Evolutionary conservation across 2,888 invertebrate genomes (phyloP).

Genomic region (Cataglyphis rosenhaueri): DNA sequence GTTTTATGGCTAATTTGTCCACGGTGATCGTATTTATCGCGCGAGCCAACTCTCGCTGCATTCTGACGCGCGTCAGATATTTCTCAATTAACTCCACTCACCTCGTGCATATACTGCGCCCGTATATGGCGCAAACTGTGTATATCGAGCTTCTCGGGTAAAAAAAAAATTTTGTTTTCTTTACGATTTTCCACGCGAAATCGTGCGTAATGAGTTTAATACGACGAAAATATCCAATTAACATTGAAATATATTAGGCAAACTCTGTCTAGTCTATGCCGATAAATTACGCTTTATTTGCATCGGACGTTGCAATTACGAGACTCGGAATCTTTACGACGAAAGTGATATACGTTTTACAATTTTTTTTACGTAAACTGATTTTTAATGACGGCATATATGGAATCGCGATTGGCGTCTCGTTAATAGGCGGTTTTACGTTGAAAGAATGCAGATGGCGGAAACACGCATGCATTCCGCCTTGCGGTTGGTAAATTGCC

Average conservation of each 20-base stretch:
- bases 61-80: slow-evolving; percentile 62
- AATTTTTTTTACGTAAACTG: slow-evolving; percentile 9
- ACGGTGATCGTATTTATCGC: slow-evolving; percentile 77
- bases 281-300: slow-evolving; percentile 17
- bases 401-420: slow-evolving; percentile 36
- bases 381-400: slow-evolving; percentile 28
- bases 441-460: slow-evolving; percentile 51
- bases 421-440: slow-evolving; percentile 32
- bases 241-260: slow-evolving; percentile 8
- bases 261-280: background rate
- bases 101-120: background rate
- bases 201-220: background rate
- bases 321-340: slow-evolving; percentile 14
- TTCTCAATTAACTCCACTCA: slow-evolving; percentile 71
- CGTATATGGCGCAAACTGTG: background rate
- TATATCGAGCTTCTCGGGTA: background rate
- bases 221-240: background rate
- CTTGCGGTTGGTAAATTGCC: slow-evolving; percentile 69
- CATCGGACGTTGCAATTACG: background rate
- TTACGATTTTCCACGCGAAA: background rate
- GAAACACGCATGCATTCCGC: slow-evolving; percentile 71
- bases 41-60: slow-evolving; percentile 53
- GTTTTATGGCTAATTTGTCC: slow-evolving; percentile 80
- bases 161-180: slow-evolving; percentile 25
- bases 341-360: slow-evolving; percentile 4